Evolutionary conservation across 2,113 vertebrate species (phyloP).

Genomic region (Thunnus maccoyii): DNA sequence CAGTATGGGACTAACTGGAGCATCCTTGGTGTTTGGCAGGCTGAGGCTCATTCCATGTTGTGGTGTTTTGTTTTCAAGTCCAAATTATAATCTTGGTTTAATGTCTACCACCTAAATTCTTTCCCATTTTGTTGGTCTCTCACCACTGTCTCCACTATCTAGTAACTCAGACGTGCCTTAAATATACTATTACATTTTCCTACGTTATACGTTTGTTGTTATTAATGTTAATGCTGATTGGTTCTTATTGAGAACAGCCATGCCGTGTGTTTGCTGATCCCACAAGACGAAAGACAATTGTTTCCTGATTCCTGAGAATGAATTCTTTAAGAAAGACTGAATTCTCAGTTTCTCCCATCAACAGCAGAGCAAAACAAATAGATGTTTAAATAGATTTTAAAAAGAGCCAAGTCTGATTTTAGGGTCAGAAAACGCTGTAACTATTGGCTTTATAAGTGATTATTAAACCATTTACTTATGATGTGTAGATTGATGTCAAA

Average conservation of each 20-base stretch:
- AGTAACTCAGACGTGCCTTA: constrained; percentile 46
- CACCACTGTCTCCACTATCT: constrained; percentile 71
- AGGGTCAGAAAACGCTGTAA: not conserved
- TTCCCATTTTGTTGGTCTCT: constrained; percentile 61
- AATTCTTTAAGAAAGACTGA: not conserved
- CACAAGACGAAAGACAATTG: constrained; percentile 32
- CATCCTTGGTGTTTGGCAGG: constrained; percentile 52
- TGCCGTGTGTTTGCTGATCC: constrained; percentile 7
- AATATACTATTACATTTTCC: constrained; percentile 50
- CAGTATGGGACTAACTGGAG: constrained; percentile 32
- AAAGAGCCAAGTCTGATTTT: not conserved
- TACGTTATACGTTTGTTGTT: constrained; percentile 47
- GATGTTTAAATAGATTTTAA: not conserved
- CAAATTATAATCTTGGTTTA: constrained; percentile 69
- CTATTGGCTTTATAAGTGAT: no score
- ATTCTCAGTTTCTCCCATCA: not conserved
- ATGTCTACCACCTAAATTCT: constrained; percentile 65
- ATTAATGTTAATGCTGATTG: constrained; percentile 51
- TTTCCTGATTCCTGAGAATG: constrained; percentile 15
- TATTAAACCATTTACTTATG: no score
- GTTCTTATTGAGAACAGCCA: constrained; percentile 19
- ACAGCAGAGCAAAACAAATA: not conserved
- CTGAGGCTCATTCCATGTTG: constrained; percentile 65
- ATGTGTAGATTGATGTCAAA: no score
- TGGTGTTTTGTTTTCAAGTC: constrained; percentile 63